Evolutionary conservation across 2,797 vertebrate species (phyloP).

Genomic region (Erpetoichthys calabaricus): DNA sequence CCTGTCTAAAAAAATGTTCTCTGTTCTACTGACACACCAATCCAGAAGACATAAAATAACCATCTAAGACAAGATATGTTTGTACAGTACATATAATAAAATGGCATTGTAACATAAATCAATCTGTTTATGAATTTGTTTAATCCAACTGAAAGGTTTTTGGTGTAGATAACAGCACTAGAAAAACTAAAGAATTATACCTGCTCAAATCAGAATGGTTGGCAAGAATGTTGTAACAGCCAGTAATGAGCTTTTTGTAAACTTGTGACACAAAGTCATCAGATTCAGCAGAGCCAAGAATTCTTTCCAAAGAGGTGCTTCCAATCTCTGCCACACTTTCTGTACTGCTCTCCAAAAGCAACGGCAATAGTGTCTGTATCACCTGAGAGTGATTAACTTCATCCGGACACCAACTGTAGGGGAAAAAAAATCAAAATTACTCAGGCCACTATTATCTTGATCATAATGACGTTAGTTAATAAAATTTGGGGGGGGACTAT

Average conservation of each 20-base stretch:
- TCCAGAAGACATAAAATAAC: no score
- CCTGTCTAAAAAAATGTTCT: no score
- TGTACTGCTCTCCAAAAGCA: conserved; percentile 85
- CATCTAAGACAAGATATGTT: no score
- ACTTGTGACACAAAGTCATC: conserved; percentile 86
- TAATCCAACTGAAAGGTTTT: no score
- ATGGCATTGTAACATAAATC: no score
- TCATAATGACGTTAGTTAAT: no score
- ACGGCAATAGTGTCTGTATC: conserved; percentile 73
- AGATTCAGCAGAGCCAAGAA: conserved; percentile 84
- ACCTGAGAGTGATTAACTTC: conserved; percentile 79
- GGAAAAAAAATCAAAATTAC: conserved; percentile 12
- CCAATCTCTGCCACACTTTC: conserved; percentile 91
- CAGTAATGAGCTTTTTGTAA: conserved; percentile 82
- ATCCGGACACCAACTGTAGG: conserved; percentile 69
- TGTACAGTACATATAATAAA: no score
- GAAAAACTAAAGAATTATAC: conserved; percentile 30
- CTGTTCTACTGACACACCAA: no score
- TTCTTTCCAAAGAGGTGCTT: conserved; percentile 82
- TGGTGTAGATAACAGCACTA: no score
- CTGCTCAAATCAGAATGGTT: conserved; percentile 84
- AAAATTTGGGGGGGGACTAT: background rate
- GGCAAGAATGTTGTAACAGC: conserved; percentile 92
- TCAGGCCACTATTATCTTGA: no score
- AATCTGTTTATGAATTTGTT: no score